Evolutionary conservation across 1,140 invertebrate genomes (phyloP), one percentile per base, ranked within the genome.

Genomic region (Galleria mellonella): DNA sequence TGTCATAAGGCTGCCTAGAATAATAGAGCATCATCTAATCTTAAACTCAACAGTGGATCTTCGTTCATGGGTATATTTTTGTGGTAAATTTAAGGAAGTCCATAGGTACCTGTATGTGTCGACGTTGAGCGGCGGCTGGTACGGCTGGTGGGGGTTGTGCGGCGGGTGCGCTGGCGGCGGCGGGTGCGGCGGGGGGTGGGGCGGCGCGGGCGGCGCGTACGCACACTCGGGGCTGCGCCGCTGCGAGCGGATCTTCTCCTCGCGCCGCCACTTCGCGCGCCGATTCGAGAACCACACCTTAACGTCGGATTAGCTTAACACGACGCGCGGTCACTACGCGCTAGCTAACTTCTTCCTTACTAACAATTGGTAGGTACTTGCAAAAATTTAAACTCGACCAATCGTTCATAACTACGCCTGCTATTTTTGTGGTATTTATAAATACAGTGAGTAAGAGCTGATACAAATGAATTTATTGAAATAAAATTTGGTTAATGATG

Each of bases 201-300:
- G 89, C 59, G 69, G 39, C 58, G 64, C 47, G 55, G 71, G 38
- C n/a, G 54, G 51, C 82, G 77, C 69, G 86, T 87, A 64, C 78
- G 78, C 69, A 85, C 87, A 82, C 81, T 90, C 90, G 32, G 88
- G 92, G 52, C 88, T 89, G 47, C 94, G 90, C 41, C 95, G 87
- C 87, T 97, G 96, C 75, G 94, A 96, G 36, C 97, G 90, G 55
- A 98, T 89, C 88, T 99, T 99, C 85, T 99, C 98, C 86, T 99
- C 98, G 31, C 98, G 91, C 54, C 98, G 90, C 97, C 97, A 99
- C 90, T 99, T 99, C 44, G 98, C 98, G 50, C 98, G 90, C 43
- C 98, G 91, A 89, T 99, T 99, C 49, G 96, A 98, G 89, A 99
- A 99, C 98, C 98, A 99, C 39, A 99, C 97, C 94, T 97, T 83